Base-by-base conservation (phyloP, 2,888 invertebrate genomes). In the Phortica okadai region DNA sequence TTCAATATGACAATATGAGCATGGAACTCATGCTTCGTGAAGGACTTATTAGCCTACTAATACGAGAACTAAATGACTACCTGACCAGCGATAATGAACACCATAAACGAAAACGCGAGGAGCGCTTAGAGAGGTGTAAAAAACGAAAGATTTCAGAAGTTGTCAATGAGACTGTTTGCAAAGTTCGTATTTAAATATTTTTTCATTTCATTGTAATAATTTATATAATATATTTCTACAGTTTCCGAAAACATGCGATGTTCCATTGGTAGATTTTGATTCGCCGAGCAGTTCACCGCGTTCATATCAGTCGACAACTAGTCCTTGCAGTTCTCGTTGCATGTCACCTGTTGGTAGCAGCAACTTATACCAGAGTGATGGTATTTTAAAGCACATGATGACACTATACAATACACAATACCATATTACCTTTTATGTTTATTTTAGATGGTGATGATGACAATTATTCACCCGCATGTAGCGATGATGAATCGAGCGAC, bases 11-110 rank as follows among this genome's bases (percentile, higher is more conserved):
- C 77, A 90, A 93, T 59, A 87, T 91, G 75, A 93, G 93, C 62
- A 84, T 89, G 78, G 92, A 93, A 69, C 92, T 92, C 76, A 92
- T 94, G 92, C 90, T 93, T 76, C 91, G 92, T 84, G 93, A 93
- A 81, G 93, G 93, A 74, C 91, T 92, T 75, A 92, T 93, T 3
- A 91, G 92, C 1, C 92, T 93, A 81, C 85, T 94, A 74, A 90
- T 93, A 21, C 91, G 92, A 74, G 91, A 92, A 59, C 84, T 94
- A 44, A 91, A 90, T 74, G 84, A 82, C 14, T 91, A 89, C 80
- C 72, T 91, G 58, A 90, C 88, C 54, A 89, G 89, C 45, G 86
- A 91, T 62, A 91, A 91, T 74, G 91, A 91, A 33, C 86, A 87
- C 74, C 87, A 90, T 16, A 89, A 88, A 70, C 88, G 85, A 42